These are phyloP conservation scores for Ectropis grisescens DNA, from an alignment of 1,140 invertebrate genomes.

Conservation along the genomic window DNA sequence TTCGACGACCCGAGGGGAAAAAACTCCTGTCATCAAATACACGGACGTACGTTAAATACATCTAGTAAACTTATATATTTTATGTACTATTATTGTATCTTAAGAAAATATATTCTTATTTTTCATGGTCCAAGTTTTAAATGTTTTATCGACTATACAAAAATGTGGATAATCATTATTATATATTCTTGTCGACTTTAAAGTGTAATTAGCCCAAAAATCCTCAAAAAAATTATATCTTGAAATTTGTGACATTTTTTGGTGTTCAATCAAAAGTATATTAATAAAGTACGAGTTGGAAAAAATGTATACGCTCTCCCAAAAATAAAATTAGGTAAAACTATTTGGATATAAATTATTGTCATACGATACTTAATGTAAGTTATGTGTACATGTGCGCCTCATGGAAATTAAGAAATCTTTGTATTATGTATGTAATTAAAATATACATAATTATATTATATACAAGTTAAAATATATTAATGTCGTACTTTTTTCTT, in stretches of 20 bases:
- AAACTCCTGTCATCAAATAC: conserved; percentile 35
- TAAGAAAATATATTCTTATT: conserved; percentile 70
- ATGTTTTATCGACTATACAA: conserved; percentile 70
- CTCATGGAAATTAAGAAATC: conserved; percentile 64
- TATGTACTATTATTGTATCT: conserved; percentile 69
- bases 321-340: conserved; percentile 59
- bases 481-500: conserved; percentile 62
- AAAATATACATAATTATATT: conserved; percentile 65
- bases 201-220: conserved; percentile 60
- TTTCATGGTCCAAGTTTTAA: conserved; percentile 70
- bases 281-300: conserved; percentile 50
- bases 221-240: conserved; percentile 60
- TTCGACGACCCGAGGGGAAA: conserved; percentile 24
- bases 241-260: conserved; percentile 66
- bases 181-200: conserved; percentile 68
- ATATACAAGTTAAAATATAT: conserved; percentile 60
- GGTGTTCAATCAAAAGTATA: conserved; percentile 65
- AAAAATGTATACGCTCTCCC: conserved; percentile 67
- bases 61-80: conserved; percentile 69
- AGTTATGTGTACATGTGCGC: conserved; percentile 61
- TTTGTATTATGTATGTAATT: conserved; percentile 68
- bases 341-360: conserved; percentile 63
- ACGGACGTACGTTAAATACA: conserved; percentile 50
- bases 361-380: conserved; percentile 59
- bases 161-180: conserved; percentile 68